These are phyloP conservation scores for Coregonus ussuriensis DNA, from an alignment of 2,797 vertebrate genomes.

Conservation along the genomic window DNA sequence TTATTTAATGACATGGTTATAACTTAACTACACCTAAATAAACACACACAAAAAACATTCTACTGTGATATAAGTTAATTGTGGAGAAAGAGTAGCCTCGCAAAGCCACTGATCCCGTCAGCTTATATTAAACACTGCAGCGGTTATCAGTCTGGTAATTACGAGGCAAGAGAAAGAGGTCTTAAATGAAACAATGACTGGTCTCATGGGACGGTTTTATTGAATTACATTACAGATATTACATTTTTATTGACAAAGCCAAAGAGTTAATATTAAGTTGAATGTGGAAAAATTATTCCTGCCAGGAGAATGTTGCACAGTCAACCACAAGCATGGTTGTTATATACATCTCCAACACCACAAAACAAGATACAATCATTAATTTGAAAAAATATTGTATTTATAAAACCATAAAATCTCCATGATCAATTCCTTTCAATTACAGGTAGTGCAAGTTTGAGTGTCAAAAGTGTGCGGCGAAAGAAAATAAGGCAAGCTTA, in stretches of 20 bases:
- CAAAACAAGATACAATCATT: not conserved
- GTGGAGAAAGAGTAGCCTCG: not conserved
- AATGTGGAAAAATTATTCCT: no score
- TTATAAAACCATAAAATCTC: not conserved
- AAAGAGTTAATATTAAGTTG: no score
- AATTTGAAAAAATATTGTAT: not conserved
- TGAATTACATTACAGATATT: not conserved
- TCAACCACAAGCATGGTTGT: not conserved
- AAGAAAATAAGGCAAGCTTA: not conserved
- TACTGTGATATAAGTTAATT: not conserved
- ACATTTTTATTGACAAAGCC: not conserved
- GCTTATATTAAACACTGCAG: no score
- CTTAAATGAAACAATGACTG: not conserved
- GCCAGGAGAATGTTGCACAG: not conserved
- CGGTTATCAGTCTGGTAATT: no score
- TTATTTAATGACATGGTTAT: constrained; percentile 9
- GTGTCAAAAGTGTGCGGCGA: not conserved
- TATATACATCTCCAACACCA: not conserved
- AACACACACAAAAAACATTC: not conserved
- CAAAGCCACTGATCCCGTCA: no score
- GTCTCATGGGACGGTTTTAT: constrained; percentile 9
- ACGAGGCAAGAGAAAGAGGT: no score
- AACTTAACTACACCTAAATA: not conserved
- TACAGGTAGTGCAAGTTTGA: not conserved
- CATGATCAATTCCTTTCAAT: not conserved